These are phyloP conservation scores for Pentalonia nigronervosa DNA, from an alignment of 1,140 invertebrate genomes.

Conservation along the genomic window DNA sequence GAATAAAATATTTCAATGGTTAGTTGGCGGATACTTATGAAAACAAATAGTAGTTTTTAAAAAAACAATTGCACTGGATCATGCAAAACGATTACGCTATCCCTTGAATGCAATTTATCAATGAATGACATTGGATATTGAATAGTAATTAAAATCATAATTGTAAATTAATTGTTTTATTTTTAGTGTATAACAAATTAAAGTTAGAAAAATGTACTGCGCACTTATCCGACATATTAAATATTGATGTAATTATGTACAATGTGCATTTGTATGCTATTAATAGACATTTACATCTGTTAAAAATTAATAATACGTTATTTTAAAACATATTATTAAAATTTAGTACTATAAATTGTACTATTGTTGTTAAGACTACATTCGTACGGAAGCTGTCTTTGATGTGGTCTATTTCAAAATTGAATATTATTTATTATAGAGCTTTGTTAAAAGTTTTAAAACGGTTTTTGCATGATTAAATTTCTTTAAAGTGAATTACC, in stretches of 20 bases:
- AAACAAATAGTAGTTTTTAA: not conserved
- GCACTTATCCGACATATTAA: not conserved
- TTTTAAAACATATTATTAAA: not conserved
- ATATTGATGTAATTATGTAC: not conserved
- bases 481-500: not conserved
- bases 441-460: not conserved
- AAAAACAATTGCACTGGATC: not conserved
- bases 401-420: not conserved
- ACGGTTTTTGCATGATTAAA: not conserved
- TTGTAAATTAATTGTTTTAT: not conserved
- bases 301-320: not conserved
- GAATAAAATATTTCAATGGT: not conserved
- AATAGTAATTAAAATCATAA: conserved; percentile 14
- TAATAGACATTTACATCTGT: not conserved
- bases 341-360: not conserved
- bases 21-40: not conserved
- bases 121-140: not conserved
- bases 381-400: not conserved
- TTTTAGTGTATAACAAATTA: not conserved
- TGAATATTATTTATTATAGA: not conserved
- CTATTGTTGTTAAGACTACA: not conserved
- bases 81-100: not conserved
- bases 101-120: not conserved
- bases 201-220: not conserved
- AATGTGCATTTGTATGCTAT: not conserved